Percentiles rank a stretch among this genome's conserved stretches.
These are phyloP conservation scores for Chelmon rostratus DNA, from an alignment of 2,797 vertebrate genomes.

Conservation along the genomic window DNA sequence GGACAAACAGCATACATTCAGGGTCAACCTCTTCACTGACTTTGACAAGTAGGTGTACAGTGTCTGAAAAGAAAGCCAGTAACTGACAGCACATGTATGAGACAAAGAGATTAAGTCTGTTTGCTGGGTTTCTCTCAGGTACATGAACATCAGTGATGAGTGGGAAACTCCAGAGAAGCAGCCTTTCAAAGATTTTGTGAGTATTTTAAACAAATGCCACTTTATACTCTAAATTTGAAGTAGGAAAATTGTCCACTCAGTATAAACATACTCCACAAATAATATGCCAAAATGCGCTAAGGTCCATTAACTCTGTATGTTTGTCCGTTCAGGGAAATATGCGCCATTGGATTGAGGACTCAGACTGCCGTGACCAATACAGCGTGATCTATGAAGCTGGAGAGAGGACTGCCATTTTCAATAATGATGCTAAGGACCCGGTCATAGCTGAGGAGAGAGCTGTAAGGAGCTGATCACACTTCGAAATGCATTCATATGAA, in stretches of 20 bases:
- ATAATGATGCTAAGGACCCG: constrained; percentile 96
- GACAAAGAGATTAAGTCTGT: no score
- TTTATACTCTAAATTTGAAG: not conserved
- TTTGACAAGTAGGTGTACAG: constrained; percentile 92
- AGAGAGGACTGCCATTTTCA: constrained; percentile 94
- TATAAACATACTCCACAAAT: not conserved
- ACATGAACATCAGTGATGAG: constrained; percentile 97
- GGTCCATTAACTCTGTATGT: not conserved
- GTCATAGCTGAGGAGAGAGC: constrained; percentile 95
- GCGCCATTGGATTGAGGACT: constrained; percentile 97
- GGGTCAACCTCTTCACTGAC: constrained; percentile 98
- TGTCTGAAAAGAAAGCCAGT: not conserved
- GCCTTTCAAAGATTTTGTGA: constrained; percentile 98
- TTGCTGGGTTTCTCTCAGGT: constrained; percentile 82
- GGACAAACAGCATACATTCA: constrained; percentile 98
- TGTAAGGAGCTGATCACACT: constrained; percentile 79
- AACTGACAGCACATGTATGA: not conserved
- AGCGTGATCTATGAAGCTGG: constrained; percentile 99
- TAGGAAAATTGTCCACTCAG: no score
- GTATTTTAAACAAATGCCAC: constrained; percentile 52
- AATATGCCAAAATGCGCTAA: not conserved
- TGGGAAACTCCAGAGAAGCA: constrained; percentile 99
- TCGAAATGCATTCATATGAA: not conserved
- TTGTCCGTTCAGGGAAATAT: constrained; percentile 91
- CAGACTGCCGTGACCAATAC: constrained; percentile 97